Evolutionary conservation across 2,888 invertebrate species (phyloP).

Genomic region (Maniola hyperantus): DNA sequence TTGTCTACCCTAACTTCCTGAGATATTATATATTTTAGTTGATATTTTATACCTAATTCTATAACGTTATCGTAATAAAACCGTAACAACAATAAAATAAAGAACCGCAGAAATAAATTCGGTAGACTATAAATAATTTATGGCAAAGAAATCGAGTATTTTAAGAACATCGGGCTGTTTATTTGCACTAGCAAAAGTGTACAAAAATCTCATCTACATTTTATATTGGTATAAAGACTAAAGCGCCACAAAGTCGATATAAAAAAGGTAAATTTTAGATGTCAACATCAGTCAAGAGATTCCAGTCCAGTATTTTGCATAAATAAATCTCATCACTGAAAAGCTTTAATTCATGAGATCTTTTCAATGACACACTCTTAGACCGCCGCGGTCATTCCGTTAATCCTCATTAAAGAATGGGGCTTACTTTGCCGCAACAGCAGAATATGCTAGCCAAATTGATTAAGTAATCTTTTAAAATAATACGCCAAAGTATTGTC

Average conservation of each 20-base stretch:
- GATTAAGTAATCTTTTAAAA: too few relatives aligned
- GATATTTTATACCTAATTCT: slow-evolving; percentile 1
- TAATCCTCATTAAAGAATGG: background rate
- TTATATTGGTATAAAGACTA: background rate
- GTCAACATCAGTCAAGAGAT: background rate
- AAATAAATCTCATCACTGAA: background rate
- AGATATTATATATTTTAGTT: background rate
- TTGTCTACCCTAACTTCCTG: slow-evolving; percentile 6
- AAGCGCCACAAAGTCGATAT: background rate
- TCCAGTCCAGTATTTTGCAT: background rate
- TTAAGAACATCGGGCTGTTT: slow-evolving; percentile 11
- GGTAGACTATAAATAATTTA: slow-evolving; percentile 20
- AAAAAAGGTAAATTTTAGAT: background rate
- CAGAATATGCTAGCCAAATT: too few relatives aligned
- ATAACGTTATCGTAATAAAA: background rate
- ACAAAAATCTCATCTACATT: slow-evolving; percentile 10
- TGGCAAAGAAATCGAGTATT: slow-evolving; percentile 10
- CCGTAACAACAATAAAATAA: slow-evolving; percentile 1
- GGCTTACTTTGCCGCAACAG: too few relatives aligned
- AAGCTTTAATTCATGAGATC: background rate
- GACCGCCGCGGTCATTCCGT: background rate
- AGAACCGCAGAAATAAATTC: slow-evolving; percentile 2
- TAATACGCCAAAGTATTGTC: too few relatives aligned
- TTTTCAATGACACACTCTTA: too few relatives aligned
- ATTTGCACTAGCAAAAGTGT: slow-evolving; percentile 1